Percentiles rank a stretch among this genome's conserved stretches.
Conservation (phyloP, 2,797 vertebrate genomes). For the Argyrosomus regius region DNA sequence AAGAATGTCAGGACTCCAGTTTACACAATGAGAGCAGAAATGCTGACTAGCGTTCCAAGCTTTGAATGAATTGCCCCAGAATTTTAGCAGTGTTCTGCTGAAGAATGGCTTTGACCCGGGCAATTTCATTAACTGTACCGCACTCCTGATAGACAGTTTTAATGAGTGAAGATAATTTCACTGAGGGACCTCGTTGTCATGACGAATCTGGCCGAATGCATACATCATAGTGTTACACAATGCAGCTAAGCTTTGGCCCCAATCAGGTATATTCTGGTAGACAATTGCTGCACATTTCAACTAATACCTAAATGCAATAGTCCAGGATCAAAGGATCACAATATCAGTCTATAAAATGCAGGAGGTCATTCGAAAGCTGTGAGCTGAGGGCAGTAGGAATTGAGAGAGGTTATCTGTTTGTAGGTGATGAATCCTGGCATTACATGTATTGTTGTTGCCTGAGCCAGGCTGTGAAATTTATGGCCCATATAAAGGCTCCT, state of each 20-base stretch:
- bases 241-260: conserved; percentile 16
- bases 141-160: conserved; percentile 68
- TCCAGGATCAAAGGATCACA: conserved; percentile 34
- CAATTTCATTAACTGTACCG: conserved; percentile 67
- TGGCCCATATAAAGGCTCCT: conserved; percentile 75
- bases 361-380: conserved; percentile 35
- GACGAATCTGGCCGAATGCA: conserved; percentile 51
- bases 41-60: conserved; percentile 45
- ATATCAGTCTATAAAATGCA: conserved; percentile 46
- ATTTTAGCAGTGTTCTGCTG: conserved; percentile 42
- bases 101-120: conserved; percentile 65
- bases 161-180: conserved; percentile 76
- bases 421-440: conserved; percentile 69
- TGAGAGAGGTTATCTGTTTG: conserved; percentile 70
- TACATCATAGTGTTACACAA: conserved; percentile 55
- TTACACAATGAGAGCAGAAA: conserved; percentile 28
- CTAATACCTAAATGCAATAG: conserved; percentile 42
- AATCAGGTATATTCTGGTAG: conserved; percentile 24
- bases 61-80: conserved; percentile 45
- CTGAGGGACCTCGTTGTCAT: conserved; percentile 62
- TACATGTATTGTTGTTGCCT: conserved; percentile 74
- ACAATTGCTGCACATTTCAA: conserved; percentile 45
- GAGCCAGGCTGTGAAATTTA: conserved; percentile 72
- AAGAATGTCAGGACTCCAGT: conserved; percentile 34
- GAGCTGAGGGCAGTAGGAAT: conserved; percentile 50